Base-by-base conservation (phyloP, 2,797 vertebrate genomes). In the Thaleichthys pacificus region DNA sequence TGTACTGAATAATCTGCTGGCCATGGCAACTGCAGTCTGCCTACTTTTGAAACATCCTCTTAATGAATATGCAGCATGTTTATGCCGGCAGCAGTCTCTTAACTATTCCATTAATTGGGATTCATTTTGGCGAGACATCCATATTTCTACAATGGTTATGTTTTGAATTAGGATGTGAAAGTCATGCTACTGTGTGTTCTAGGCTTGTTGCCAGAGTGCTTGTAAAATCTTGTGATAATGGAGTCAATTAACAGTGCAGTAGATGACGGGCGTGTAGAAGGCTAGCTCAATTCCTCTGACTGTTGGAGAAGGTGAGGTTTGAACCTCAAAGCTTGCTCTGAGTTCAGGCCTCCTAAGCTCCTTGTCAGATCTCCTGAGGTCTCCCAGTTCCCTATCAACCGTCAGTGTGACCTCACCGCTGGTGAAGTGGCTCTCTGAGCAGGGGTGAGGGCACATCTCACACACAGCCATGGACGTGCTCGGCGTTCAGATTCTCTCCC, bases 21-120 rank as follows among this genome's bases (percentile, higher is more conserved):
- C 77, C 68, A 58, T 65, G 62, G 78, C 56, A 60, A 68, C 75
- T 49, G 68, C 49, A 35, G 24, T 65, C 42, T 72, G 69, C 54
- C 69, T 47, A 47, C 42, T 47, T 42, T 14, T 47, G 12, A 11
- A n/a, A 69, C 61, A 66, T 74, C 49, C 42, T 49, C 22, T 28
- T 57, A 61, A 80, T 82, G 68, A 84, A 79, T 84, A 80, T 79
- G 74, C 69, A 76, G 54, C 5, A 19, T 78, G 70, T 80, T 75
- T 75, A 66, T 73, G 70, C 68, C 76, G 70, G 76, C 49, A 75
- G 75, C 71, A 57, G 57, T 30, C 63, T 49, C 61, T 64, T 32
- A 38, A 42, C 61, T 62, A 64, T 72, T 58, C 51, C 28, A 22
- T 28, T n/a, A 61, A 60, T 22, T 60, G 21, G 56, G 30, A 42